phyloP scores from a whole-genome alignment of 2,797 vertebrate genomes.

The Melanotaenia boesemani region DNA sequence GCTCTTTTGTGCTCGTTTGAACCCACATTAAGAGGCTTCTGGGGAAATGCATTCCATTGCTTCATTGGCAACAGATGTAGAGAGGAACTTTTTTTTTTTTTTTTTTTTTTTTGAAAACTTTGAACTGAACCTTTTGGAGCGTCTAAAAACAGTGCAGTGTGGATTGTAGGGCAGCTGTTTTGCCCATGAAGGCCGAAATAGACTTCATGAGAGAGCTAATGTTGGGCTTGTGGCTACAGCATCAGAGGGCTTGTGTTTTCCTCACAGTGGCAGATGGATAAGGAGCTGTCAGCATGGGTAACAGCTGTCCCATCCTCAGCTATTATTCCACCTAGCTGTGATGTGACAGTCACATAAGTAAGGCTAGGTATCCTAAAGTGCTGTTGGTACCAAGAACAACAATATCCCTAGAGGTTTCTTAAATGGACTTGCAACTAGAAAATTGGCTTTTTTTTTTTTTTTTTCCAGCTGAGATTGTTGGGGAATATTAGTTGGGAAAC shows the following conservation, averaged over 20 bases:
- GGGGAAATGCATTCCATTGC: slow-evolving; percentile 80
- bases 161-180: slow-evolving; percentile 80
- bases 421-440: slow-evolving; percentile 12
- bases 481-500: slow-evolving; percentile 10
- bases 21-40: slow-evolving; percentile 67
- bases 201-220: slow-evolving; percentile 79
- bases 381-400: slow-evolving; percentile 1
- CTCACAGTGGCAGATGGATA: slow-evolving; percentile 73
- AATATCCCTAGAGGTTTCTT: slow-evolving; percentile 18
- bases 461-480: slow-evolving; percentile 12
- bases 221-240: slow-evolving; percentile 68
- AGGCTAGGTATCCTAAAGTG: slow-evolving; percentile 31
- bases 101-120: slow-evolving; percentile 33
- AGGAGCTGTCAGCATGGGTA: slow-evolving; percentile 75
- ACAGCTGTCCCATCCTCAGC: slow-evolving; percentile 71
- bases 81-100: slow-evolving; percentile 63
- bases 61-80: slow-evolving; percentile 88
- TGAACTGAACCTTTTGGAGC: slow-evolving; percentile 75
- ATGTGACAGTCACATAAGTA: slow-evolving; percentile 46
- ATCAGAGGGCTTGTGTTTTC: slow-evolving; percentile 65
- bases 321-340: slow-evolving; percentile 61
- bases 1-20: slow-evolving; percentile 60
- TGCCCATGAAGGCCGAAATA: slow-evolving; percentile 78
- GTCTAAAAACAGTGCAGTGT: slow-evolving; percentile 77
- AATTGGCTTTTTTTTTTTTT: neutral